Conservation (phyloP, 2,888 invertebrate genomes). For the Hyposoter dolosus region DNA sequence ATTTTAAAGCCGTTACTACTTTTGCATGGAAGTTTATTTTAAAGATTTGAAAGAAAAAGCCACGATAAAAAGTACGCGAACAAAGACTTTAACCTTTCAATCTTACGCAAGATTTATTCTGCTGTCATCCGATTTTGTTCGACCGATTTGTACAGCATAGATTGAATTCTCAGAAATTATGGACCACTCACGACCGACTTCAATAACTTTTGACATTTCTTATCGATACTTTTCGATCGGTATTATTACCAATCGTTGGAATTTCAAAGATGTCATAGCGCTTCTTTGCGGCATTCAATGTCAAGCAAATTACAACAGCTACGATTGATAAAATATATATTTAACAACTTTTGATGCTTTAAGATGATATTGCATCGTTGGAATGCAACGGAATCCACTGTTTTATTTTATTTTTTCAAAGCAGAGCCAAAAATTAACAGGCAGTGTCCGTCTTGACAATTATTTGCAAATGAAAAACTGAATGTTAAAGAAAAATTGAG, state of each 20-base stretch:
- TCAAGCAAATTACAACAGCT: too few species aligned
- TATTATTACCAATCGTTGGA: not conserved
- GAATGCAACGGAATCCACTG: too few species aligned
- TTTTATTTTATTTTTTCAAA: too few species aligned
- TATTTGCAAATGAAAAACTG: too few species aligned
- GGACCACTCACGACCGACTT: not conserved
- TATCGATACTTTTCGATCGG: constrained; percentile 22
- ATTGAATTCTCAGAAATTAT: not conserved
- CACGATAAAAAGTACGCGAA: not conserved
- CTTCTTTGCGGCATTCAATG: too few species aligned
- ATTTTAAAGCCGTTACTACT: not conserved
- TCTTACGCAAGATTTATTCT: not conserved
- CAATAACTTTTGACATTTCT: not conserved
- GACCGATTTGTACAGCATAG: not conserved
- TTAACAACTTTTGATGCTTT: too few species aligned
- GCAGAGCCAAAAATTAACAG: too few species aligned
- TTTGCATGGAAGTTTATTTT: constrained; percentile 9
- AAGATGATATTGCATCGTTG: too few species aligned
- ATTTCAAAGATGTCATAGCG: not conserved
- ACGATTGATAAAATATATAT: too few species aligned
- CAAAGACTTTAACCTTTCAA: not conserved
- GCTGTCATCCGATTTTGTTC: not conserved
- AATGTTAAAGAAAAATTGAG: too few species aligned
- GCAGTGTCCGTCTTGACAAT: too few species aligned
- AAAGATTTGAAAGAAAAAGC: not conserved